A percentile compares a stretch with the other conserved stretches of the same genome.
phyloP scores from a whole-genome alignment of 2,797 vertebrate species.

The Catharus ustulatus region DNA sequence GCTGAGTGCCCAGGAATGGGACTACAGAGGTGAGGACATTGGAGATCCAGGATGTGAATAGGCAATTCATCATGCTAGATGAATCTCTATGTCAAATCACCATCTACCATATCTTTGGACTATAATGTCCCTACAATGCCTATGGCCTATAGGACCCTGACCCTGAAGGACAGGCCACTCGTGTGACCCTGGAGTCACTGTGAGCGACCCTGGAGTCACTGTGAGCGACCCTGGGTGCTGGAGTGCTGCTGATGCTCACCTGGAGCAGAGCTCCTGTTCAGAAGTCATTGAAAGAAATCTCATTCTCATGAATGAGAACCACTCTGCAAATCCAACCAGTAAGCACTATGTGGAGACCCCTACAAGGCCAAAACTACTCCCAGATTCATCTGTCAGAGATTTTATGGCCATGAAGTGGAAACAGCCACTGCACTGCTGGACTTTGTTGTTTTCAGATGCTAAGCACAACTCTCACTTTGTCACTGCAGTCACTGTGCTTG shows the following conservation, averaged over 20 bases:
- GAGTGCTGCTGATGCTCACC: neutral
- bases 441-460: neutral
- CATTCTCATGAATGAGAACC: neutral
- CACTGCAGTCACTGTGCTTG: neutral
- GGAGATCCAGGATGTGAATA: neutral
- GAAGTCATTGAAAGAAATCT: neutral
- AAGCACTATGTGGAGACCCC: neutral
- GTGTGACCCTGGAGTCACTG: rapidly evolving
- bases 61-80: neutral
- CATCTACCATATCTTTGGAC: neutral
- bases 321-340: neutral
- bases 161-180: rapidly evolving
- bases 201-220: rapidly evolving
- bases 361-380: neutral
- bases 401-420: neutral
- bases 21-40: neutral
- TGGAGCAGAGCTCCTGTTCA: neutral
- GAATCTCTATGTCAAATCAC: neutral
- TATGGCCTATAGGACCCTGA: neutral
- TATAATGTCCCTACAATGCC: neutral
- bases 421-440: neutral
- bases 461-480: neutral
- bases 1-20: neutral
- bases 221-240: neutral
- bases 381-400: neutral